Evolutionary conservation across 2,113 vertebrate genomes (phyloP).

Genomic region (Catharus minimus): DNA sequence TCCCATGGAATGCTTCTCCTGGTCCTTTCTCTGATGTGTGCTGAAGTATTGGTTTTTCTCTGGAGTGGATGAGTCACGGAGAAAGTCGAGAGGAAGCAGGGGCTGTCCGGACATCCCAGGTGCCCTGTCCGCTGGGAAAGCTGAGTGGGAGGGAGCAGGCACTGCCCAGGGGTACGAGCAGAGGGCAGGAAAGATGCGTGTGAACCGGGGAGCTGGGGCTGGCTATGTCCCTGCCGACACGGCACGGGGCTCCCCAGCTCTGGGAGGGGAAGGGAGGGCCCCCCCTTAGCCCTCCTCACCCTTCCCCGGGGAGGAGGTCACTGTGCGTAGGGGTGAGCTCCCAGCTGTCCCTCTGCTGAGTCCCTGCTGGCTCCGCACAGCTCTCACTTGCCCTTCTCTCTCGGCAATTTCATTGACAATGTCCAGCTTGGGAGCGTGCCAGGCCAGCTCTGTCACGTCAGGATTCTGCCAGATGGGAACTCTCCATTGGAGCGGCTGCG

Average conservation of each 20-base stretch:
- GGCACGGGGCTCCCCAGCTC: neutral
- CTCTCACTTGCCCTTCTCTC: neutral
- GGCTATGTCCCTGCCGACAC: neutral
- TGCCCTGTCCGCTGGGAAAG: neutral
- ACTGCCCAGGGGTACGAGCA: neutral
- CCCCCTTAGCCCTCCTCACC: neutral
- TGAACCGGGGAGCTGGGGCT: neutral
- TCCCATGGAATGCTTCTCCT: slow-evolving; percentile 40
- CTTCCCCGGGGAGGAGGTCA: neutral
- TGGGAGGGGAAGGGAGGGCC: neutral
- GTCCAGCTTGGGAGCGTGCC: neutral
- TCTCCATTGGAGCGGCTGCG: fast-evolving
- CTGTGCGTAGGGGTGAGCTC: neutral
- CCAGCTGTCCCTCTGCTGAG: neutral
- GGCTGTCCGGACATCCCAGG: neutral
- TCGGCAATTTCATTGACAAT: neutral
- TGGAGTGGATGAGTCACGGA: slow-evolving; percentile 44
- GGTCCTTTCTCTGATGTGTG: neutral
- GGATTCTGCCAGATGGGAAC: neutral
- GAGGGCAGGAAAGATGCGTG: neutral
- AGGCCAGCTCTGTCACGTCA: neutral
- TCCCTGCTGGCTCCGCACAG: neutral
- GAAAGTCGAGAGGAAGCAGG: neutral
- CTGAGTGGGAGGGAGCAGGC: neutral
- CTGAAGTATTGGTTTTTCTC: slow-evolving; percentile 4